phyloP scores from a whole-genome alignment of 1,140 invertebrate genomes.

The Maconellicoccus hirsutus region DNA sequence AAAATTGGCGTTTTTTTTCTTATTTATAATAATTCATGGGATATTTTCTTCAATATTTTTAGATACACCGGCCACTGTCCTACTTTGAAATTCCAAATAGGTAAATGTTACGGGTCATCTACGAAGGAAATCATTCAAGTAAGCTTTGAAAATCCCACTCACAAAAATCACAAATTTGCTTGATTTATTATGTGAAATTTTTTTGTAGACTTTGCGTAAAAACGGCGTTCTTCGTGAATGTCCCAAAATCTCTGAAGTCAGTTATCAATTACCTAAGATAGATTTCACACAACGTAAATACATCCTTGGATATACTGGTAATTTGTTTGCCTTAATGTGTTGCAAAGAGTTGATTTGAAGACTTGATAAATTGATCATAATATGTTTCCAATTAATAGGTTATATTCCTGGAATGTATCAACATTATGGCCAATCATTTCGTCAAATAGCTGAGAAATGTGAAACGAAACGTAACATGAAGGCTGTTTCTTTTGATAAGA shows the following conservation, averaged over 20 bases:
- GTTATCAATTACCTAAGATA: background rate
- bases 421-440: conserved; percentile 12
- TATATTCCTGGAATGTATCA: conserved; percentile 21
- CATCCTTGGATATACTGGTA: conserved; percentile 20
- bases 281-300: background rate
- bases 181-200: background rate
- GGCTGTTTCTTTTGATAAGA: background rate
- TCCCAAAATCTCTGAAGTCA: background rate
- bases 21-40: no score
- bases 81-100: conserved; percentile 54
- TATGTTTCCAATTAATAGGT: background rate
- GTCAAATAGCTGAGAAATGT: conserved; percentile 5
- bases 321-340: no score
- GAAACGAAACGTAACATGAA: background rate
- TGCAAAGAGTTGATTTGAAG: no score
- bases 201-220: background rate
- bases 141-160: conserved; percentile 26
- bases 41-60: conserved; percentile 29
- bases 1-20: background rate
- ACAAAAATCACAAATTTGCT: background rate
- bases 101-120: conserved; percentile 54
- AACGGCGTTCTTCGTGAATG: background rate
- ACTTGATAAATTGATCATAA: background rate
- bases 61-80: conserved; percentile 65
- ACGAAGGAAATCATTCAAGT: conserved; percentile 55